phyloP scores from a whole-genome alignment of 2,113 vertebrate species.

The Bubo blakistoni region DNA sequence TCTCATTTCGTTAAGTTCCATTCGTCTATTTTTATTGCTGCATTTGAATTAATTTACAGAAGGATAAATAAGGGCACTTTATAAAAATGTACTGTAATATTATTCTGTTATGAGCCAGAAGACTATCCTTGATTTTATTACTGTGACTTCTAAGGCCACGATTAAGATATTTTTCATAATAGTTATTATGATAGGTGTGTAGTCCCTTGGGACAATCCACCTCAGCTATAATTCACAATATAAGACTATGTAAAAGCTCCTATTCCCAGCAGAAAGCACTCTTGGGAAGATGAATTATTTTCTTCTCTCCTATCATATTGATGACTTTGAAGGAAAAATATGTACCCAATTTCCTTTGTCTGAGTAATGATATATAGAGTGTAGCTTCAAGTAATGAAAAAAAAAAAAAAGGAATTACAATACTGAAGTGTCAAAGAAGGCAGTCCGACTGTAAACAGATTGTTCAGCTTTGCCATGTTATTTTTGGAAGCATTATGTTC shows the following conservation, averaged over 20 bases:
- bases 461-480: neutral
- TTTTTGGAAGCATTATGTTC: neutral
- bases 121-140: constrained; percentile 1
- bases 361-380: neutral
- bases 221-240: neutral
- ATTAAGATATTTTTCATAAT: neutral
- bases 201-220: neutral
- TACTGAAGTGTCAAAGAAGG: neutral
- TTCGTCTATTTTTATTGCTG: neutral
- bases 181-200: neutral
- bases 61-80: constrained; percentile 42
- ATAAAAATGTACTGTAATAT: constrained; percentile 44
- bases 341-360: neutral
- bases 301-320: neutral
- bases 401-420: neutral
- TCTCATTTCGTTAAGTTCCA: neutral
- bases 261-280: neutral
- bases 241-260: neutral
- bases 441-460: neutral
- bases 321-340: constrained; percentile 3
- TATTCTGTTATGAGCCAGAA: constrained; percentile 24
- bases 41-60: constrained; percentile 25
- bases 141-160: constrained; percentile 9
- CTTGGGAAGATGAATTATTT: neutral
- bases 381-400: neutral